Base-by-base conservation (phyloP, 2,797 vertebrate species). In the Dallia pectoralis region DNA sequence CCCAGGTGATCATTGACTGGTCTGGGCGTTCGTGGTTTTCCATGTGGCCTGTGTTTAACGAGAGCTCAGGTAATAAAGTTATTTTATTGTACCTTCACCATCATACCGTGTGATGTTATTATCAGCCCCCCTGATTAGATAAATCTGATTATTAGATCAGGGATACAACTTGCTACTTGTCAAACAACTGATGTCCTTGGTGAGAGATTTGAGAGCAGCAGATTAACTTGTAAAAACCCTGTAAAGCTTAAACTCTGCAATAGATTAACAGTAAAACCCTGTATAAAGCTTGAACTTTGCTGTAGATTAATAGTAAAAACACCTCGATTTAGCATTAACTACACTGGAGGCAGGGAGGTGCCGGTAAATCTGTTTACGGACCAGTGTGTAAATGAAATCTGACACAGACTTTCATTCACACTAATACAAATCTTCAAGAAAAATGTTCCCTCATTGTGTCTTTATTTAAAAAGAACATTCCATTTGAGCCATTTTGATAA, bases 1-100 rank as follows among this genome's bases (percentile, higher is more conserved):
- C 87, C 87, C 82, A 7, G 70, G 74, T 86, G 75, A 82, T 73
- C 69, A 33, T 81, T 71, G 12, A 9, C 0, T 47, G n/a, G n/a
- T n/a, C n/a, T n/a, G n/a, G n/a, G n/a, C n/a, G n/a, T n/a, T n/a
- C n/a, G n/a, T n/a, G n/a, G n/a, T n/a, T n/a, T n/a, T 56, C 9
- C n/a, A 56, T 22, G n/a, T 56, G 51, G 16, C 8, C n/a, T 19
- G 51, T 56, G 2, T 7, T 56, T 22, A 0, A 56, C 16, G n/a
- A 19, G n/a, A 67, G 7, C 51, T 2, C 18, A 3, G 8, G 9
- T 56, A 51, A 51, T 51, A 56, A 22, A 2, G 8, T 0, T 11
- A 0, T 53, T 6, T 2, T n/a, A n/a, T n/a, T 22, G 3, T 11
- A 0, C 11, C 51, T 25, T 3, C 4, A 7, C 15, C 6, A 40